phyloP scores from a whole-genome alignment of 2,888 invertebrate species.

The Rotaria macrura region DNA sequence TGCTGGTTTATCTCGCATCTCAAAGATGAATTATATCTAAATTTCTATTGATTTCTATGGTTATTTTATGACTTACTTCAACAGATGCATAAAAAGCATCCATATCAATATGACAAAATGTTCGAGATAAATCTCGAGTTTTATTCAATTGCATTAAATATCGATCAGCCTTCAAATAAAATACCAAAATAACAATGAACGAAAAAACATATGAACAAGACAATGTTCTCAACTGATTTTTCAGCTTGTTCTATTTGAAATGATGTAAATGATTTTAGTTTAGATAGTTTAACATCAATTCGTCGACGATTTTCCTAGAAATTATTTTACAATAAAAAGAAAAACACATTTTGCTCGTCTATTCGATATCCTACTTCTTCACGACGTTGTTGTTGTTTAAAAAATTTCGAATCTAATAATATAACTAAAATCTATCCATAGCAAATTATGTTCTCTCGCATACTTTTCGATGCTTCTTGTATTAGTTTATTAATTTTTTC shows the following conservation, averaged over 20 bases:
- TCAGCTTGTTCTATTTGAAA: slow-evolving; percentile 22
- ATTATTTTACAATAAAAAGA: slow-evolving; percentile 42
- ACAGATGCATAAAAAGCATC: slow-evolving; percentile 59
- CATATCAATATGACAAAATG: slow-evolving; percentile 58
- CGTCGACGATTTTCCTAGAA: slow-evolving; percentile 1
- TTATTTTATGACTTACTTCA: slow-evolving; percentile 45
- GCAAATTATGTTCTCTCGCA: not conserved
- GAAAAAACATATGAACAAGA: no score
- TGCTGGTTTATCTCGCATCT: slow-evolving; percentile 42
- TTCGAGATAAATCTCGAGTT: slow-evolving; percentile 49
- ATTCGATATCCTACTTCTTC: slow-evolving; percentile 49
- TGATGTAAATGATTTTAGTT: not conserved
- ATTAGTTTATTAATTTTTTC: slow-evolving; percentile 49
- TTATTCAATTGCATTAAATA: slow-evolving; percentile 48
- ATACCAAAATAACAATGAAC: not conserved
- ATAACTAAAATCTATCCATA: not conserved
- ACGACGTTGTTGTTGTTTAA: slow-evolving; percentile 51
- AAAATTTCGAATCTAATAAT: slow-evolving; percentile 53
- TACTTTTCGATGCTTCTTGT: slow-evolving; percentile 48
- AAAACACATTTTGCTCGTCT: slow-evolving; percentile 38
- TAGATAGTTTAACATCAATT: not conserved
- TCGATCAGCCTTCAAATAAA: slow-evolving; percentile 49
- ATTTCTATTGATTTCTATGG: slow-evolving; percentile 39
- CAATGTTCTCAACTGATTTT: slow-evolving; percentile 20
- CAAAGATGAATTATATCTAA: not conserved